phyloP scores from a whole-genome alignment of 2,113 vertebrate species.

The Heliornis fulica region DNA sequence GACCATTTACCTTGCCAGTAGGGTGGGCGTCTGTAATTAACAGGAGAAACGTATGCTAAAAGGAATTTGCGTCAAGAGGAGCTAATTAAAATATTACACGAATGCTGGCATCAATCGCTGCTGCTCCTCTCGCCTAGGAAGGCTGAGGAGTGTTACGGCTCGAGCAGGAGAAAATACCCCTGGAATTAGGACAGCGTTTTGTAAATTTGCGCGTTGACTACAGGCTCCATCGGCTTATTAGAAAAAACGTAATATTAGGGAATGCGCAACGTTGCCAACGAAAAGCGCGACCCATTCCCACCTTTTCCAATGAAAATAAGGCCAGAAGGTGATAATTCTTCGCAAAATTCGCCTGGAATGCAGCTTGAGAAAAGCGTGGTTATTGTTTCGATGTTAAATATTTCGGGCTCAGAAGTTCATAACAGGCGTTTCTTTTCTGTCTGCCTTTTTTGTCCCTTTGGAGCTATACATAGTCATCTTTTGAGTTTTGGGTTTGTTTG shows the following conservation, averaged over 20 bases:
- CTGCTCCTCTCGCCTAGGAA: neutral
- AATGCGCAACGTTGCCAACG: neutral
- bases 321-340: neutral
- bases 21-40: slow-evolving; percentile 8
- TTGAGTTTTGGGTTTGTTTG: too few species aligned
- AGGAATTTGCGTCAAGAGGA: slow-evolving; percentile 9
- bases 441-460: neutral
- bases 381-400: neutral
- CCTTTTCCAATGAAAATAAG: neutral
- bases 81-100: slow-evolving; percentile 39
- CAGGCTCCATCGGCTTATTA: neutral
- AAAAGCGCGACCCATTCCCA: neutral
- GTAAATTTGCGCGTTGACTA: neutral
- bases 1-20: neutral
- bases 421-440: neutral
- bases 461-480: neutral
- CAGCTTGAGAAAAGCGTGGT: neutral
- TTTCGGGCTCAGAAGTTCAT: neutral
- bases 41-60: neutral
- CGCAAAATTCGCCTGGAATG: neutral
- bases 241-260: neutral
- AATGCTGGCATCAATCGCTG: neutral
- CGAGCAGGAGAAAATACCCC: neutral
- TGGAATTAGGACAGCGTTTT: neutral
- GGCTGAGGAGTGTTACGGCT: neutral